Base-by-base conservation (phyloP, 2,113 vertebrate species). In the Callospermophilus lateralis region DNA sequence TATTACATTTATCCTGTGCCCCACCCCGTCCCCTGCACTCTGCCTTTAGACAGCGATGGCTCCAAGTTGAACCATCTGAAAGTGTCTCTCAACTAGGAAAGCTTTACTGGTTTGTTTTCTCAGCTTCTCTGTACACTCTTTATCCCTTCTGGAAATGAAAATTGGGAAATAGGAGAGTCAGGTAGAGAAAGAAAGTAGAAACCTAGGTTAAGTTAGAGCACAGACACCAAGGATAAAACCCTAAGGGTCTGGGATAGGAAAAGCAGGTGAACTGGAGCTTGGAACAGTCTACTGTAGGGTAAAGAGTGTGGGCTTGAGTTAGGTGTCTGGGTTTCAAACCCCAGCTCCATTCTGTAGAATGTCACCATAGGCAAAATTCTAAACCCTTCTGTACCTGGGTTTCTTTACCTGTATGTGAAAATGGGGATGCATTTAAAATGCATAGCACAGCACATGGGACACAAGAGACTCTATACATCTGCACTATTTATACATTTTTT, bases 191-290 rank as follows among this genome's bases (percentile, higher is more conserved):
- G 16, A 10, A 6, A 63, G 5, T 10, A 15, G 3, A 20, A 53
- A 26, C 4, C 39, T 68, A 11, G 34, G 7, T 34, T 84, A 39
- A 89, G 26, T n/a, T 58, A 67, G 26, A 22, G 17, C 0, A 17
- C 26, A n/a, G n/a, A 51, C 0, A 26, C n/a, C 4, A 16, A 39
- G 51, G 39, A 37, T 11, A 78, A 4, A 65, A 4, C 7, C 6
- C 12, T 4, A 0, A 45, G 16, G 26, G 15, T 12, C 30, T 7
- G 11, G 10, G 22, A 5, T 11, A 15, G 26, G 61, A 4, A 4
- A 30, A 4, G 1, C n/a, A 20, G 58, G 10, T 2, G 3, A 20
- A 3, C 1, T 0, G 1, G 15, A 4, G 7, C 7, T n/a, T 48
- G 6, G 72, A 5, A 20, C 11, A 3, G 6, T 12, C 2, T 0